Evolutionary conservation across 2,113 vertebrate genomes (phyloP).

Genomic region (Hippocampus abdominalis): DNA sequence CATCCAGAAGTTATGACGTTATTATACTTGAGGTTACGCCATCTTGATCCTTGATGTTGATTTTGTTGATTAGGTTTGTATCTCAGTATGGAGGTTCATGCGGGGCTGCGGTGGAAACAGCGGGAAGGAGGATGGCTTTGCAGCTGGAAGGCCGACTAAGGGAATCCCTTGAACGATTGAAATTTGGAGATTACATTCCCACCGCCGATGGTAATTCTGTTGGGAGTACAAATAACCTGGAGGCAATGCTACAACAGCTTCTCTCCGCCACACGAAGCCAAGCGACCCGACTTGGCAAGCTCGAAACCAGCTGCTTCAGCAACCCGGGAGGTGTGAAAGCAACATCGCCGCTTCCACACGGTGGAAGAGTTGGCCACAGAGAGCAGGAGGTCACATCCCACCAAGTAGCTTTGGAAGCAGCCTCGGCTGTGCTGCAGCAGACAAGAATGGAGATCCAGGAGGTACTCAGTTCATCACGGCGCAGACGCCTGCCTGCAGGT

Average conservation of each 20-base stretch:
- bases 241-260: conserved; percentile 68
- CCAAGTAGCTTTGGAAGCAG: conserved; percentile 20
- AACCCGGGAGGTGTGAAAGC: conserved; percentile 30
- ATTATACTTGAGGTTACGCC: neutral
- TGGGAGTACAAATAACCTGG: conserved; percentile 42
- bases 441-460: conserved; percentile 64
- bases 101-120: conserved; percentile 43
- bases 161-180: conserved; percentile 48
- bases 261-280: conserved; percentile 66
- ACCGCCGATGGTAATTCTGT: conserved; percentile 48
- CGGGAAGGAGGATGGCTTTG: conserved; percentile 47
- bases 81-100: conserved; percentile 65
- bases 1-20: neutral
- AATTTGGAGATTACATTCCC: conserved; percentile 27
- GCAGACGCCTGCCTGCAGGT: conserved; percentile 82
- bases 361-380: neutral
- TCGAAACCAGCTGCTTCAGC: conserved; percentile 71
- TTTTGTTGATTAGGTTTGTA: conserved; percentile 55
- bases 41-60: neutral
- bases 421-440: conserved; percentile 61
- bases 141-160: conserved; percentile 65
- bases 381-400: conserved; percentile 38
- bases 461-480: conserved; percentile 55
- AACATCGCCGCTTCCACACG: conserved; percentile 38
- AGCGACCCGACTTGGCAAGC: conserved; percentile 61